Evolutionary conservation across 2,888 invertebrate genomes (phyloP).

Genomic region (Ctena decussata): DNA sequence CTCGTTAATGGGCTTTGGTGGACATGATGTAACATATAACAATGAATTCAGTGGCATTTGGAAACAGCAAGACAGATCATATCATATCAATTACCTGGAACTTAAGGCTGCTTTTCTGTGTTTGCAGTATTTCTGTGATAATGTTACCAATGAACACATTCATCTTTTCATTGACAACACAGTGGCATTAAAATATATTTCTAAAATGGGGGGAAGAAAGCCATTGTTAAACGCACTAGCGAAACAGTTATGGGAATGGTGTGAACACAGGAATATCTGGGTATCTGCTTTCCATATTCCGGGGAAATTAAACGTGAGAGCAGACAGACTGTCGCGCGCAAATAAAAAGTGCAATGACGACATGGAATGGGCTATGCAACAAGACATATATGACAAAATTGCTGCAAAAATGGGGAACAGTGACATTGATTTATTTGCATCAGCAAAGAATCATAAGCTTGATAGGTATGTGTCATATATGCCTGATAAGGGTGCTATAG

Average conservation of each 20-base stretch:
- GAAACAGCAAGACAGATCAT: too few species aligned
- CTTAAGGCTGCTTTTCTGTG: too few species aligned
- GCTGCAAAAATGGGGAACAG: neutral
- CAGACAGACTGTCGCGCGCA: conserved; percentile 21
- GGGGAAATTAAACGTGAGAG: conserved; percentile 29
- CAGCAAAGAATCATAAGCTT: conserved; percentile 29
- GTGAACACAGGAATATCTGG: conserved; percentile 37
- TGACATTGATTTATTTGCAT: conserved; percentile 46
- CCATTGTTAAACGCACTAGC: conserved; percentile 29
- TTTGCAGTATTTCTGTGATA: too few species aligned
- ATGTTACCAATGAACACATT: too few species aligned
- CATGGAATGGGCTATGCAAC: conserved; percentile 39
- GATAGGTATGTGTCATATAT: conserved; percentile 8
- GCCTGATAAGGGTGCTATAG: neutral
- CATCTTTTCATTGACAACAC: too few species aligned
- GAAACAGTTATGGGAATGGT: conserved; percentile 43
- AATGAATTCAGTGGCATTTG: too few species aligned
- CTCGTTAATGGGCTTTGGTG: too few species aligned
- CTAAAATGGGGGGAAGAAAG: too few species aligned
- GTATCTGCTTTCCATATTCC: conserved; percentile 47
- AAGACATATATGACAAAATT: conserved; percentile 17
- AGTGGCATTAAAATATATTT: too few species aligned
- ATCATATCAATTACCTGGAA: too few species aligned
- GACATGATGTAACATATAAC: too few species aligned
- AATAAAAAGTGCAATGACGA: conserved; percentile 21